These are phyloP conservation scores for Lasioglossum pauxillum DNA, from an alignment of 2,888 invertebrate genomes.

Conservation along the genomic window DNA sequence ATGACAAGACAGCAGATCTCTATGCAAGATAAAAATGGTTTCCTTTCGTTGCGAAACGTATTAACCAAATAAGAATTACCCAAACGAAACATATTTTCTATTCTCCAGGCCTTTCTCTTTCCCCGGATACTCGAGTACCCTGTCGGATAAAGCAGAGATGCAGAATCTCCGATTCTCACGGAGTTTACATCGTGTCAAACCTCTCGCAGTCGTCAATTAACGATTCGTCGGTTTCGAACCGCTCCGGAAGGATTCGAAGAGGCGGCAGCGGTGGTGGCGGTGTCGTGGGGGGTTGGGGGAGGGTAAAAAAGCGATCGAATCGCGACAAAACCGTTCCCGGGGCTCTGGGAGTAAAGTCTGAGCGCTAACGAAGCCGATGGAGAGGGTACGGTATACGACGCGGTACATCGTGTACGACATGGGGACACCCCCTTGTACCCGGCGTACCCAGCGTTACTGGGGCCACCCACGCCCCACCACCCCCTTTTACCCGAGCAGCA, in stretches of 20 bases:
- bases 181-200: background rate
- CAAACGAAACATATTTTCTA: background rate
- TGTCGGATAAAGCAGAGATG: background rate
- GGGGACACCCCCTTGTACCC: conserved; percentile 35
- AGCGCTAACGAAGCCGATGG: conserved; percentile 38
- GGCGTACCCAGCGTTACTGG: background rate
- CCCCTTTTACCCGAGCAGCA: conserved; percentile 28
- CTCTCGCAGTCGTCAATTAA: conserved; percentile 6
- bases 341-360: conserved; percentile 16
- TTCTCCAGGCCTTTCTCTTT: background rate
- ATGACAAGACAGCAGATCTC: too few relatives aligned
- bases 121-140: background rate
- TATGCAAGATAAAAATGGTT: too few relatives aligned
- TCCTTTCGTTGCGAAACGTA: too few relatives aligned
- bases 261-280: background rate
- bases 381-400: conserved; percentile 31
- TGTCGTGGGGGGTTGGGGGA: background rate
- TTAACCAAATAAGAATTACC: background rate
- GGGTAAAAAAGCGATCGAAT: background rate
- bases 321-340: conserved; percentile 10
- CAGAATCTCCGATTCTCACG: background rate
- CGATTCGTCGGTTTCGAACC: background rate
- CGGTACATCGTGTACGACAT: conserved; percentile 63
- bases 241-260: conserved; percentile 1
- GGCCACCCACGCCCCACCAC: background rate